Base-by-base conservation (phyloP, 2,113 vertebrate genomes). In the Corythornis madagascariensis region DNA sequence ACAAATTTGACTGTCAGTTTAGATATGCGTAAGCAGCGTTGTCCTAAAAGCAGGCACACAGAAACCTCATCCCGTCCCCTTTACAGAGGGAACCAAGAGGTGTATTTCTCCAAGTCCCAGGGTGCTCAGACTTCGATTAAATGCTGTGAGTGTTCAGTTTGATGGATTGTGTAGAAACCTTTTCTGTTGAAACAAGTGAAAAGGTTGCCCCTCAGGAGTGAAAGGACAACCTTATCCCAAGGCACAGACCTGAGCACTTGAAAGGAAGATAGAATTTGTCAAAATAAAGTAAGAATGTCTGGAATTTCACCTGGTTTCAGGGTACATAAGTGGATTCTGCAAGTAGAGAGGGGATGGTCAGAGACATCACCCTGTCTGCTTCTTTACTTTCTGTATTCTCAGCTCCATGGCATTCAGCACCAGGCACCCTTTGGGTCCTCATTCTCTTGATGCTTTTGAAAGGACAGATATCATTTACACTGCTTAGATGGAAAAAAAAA, bases 291-390 rank as follows among this genome's bases (percentile, higher is more conserved):
- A 86, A 75, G 73, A 81, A 86, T 81, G 57, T 42, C 24, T 84
- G 83, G 88, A 95, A 92, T 94, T 86, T 86, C 63, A 91, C 56
- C 80, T 93, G 29, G 17, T 91, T 91, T 67, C 43, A 64, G 53
- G 15, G 9, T 61, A 31, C 38, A 48, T 7, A 76, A 64, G 33
- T 25, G 13, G 15, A 78, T 14, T 80, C 60, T 61, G 24, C 16
- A 75, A 73, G 48, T 74, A 59, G 65, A 52, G n/a, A 75, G 21
- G 2, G 12, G 22, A 26, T 59, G 20, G n/a, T 65, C 33, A 75
- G 73, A 76, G 74, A 38, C 50, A 26, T 16, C 64, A 66, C 25
- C 10, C 18, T 42, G 22, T 73, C 29, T 52, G 14, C 24, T 59
- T 66, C 26, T 88, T 42, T 33, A 13, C 29, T 81, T 81, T 77